Base-by-base conservation (phyloP, 2,888 invertebrate species). In the Phymatocera aterrima region DNA sequence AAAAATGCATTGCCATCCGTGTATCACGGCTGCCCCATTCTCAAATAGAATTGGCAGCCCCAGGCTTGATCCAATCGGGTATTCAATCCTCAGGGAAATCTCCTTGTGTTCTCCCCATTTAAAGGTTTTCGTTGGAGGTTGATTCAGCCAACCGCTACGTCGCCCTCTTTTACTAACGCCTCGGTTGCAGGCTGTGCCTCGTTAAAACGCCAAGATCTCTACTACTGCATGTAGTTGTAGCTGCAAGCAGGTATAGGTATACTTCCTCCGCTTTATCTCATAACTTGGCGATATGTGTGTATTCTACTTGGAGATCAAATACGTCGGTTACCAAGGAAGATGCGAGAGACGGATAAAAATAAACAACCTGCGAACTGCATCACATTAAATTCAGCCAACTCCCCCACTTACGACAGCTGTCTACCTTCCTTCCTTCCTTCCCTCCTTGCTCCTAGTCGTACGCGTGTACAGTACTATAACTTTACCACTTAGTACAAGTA, bases 71-170 rank as follows among this genome's bases (percentile, higher is more conserved):
- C 75, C 75, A 75, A 75, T 75, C 75, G 75, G 51, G 72, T 34
- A 75, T 75, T 75, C 57, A 75, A 40, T 57, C 75, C 75, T 75
- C 21, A 31, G 75, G 75, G 75, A 75, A 75, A 75, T 75, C 75
- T 75, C 75, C 75, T 74, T 75, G 75, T 75, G 75, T 75, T 75
- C 75, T 72, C 72, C 34, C 40, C 57, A 57, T 60, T 75, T 75
- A 75, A 75, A 75, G 75, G 57, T 75, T 75, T 43, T n/a, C 43
- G 61, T 65, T 10, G 57, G 31, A 24, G 75, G 51, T 75, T 60
- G 75, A 75, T 60, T 54, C 40, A 75, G 57, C 75, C n/a, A n/a
- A n/a, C n/a, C n/a, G n/a, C n/a, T n/a, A n/a, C n/a, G n/a, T n/a
- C 75, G 60, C 43, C 57, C 34, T 51, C 28, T 75, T 57, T 57